Evolutionary conservation across 2,888 invertebrate species (phyloP).

Genomic region (Drosophila greeni): DNA sequence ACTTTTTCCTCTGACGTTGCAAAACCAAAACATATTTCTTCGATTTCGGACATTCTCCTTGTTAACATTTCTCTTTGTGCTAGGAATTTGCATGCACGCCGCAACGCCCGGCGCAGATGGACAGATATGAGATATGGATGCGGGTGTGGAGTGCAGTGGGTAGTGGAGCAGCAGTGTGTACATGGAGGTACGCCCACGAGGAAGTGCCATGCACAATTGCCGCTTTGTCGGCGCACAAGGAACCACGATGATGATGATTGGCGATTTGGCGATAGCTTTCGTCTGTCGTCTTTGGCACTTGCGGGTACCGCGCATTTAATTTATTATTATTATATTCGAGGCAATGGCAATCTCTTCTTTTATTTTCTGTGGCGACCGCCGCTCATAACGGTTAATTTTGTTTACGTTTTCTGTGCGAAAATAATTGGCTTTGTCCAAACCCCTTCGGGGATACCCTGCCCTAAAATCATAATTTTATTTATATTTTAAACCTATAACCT

Average conservation of each 20-base stretch:
- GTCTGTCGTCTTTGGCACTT: conserved; percentile 29
- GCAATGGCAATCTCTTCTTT: conserved; percentile 27
- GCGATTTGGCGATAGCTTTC: conserved; percentile 17
- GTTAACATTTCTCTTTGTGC: conserved; percentile 63
- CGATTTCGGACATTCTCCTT: conserved; percentile 39
- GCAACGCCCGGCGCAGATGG: conserved; percentile 11
- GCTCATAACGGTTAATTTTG: conserved; percentile 43
- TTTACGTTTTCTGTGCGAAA: conserved; percentile 38
- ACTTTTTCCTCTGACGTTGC: conserved; percentile 39
- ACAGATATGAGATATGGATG: conserved; percentile 11
- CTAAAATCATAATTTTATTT: too few relatives aligned
- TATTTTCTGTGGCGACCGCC: conserved; percentile 10
- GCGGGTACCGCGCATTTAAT: conserved; percentile 41
- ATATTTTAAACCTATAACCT: too few relatives aligned
- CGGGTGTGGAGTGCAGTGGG: conserved; percentile 1
- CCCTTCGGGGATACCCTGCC: conserved; percentile 17
- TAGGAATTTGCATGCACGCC: conserved; percentile 59
- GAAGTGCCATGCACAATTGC: conserved; percentile 33
- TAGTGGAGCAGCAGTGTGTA: too few relatives aligned
- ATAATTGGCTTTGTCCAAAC: neutral
- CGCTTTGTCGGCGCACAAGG: conserved; percentile 54
- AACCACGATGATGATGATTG: conserved; percentile 31
- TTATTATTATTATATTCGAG: conserved; percentile 47
- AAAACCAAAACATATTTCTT: conserved; percentile 22
- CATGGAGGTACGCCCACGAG: conserved; percentile 35